Evolutionary conservation across 2,797 vertebrate species (phyloP).

Genomic region (Phylloscopus collybita): DNA sequence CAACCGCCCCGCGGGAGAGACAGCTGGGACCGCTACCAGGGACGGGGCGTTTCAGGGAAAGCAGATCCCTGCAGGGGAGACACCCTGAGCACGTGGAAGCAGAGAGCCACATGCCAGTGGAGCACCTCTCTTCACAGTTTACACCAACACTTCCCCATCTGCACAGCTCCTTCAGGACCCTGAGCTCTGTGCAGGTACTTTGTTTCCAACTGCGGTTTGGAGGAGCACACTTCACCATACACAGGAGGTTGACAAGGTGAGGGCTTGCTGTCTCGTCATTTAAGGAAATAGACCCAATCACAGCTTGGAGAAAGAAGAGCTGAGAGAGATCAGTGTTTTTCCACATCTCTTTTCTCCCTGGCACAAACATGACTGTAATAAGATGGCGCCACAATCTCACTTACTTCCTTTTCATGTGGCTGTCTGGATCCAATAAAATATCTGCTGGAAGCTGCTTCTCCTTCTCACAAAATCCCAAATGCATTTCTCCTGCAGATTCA

Average conservation of each 20-base stretch:
- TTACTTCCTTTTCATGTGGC: neutral
- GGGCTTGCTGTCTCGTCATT: neutral
- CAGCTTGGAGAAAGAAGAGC: constrained; percentile 31
- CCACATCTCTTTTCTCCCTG: constrained; percentile 39
- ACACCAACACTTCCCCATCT: constrained; percentile 51
- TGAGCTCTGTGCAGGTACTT: constrained; percentile 25
- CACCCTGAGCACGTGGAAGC: neutral
- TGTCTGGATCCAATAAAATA: constrained; percentile 17
- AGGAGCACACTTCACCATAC: neutral
- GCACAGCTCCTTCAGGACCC: constrained; percentile 33
- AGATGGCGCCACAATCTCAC: neutral
- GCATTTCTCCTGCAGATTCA: constrained; percentile 5
- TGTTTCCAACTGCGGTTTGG: neutral
- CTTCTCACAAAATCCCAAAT: constrained; percentile 1
- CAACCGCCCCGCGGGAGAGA: constrained; percentile 35
- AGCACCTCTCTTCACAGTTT: constrained; percentile 50
- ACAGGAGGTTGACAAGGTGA: neutral
- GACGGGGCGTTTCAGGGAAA: constrained; percentile 60
- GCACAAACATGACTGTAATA: constrained; percentile 15
- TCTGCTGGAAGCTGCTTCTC: constrained; percentile 30
- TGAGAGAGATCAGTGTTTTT: constrained; percentile 5
- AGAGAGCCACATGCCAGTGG: neutral
- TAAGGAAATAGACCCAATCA: constrained; percentile 8
- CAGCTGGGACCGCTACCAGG: constrained; percentile 25
- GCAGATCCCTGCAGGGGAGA: constrained; percentile 52